Percentiles rank a stretch among this genome's conserved stretches.
These are phyloP conservation scores for Temnothorax longispinosus DNA, from an alignment of 1,140 invertebrate species.

Conservation along the genomic window DNA sequence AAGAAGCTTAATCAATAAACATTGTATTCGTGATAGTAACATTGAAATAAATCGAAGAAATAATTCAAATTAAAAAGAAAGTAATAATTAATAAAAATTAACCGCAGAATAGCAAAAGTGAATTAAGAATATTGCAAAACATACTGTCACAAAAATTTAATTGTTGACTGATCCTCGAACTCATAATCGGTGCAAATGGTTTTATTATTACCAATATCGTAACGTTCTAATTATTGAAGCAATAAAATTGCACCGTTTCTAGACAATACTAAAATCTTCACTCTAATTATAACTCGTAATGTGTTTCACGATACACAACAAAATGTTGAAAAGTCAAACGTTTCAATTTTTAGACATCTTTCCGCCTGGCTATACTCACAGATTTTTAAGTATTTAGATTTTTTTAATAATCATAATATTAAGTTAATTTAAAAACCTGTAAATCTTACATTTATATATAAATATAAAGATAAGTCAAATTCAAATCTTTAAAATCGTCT, in stretches of 20 bases:
- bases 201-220: constrained; percentile 1
- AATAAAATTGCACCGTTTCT: constrained; percentile 36
- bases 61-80: neutral
- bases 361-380: constrained; percentile 37
- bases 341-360: constrained; percentile 39
- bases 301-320: constrained; percentile 8
- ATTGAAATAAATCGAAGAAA: neutral
- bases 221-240: neutral
- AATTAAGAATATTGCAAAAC: neutral
- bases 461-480: neutral
- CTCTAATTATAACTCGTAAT: neutral
- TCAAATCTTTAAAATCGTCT: neutral
- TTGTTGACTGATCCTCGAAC: neutral
- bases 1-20: neutral
- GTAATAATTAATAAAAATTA: neutral
- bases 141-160: neutral
- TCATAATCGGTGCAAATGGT: constrained; percentile 21
- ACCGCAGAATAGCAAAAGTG: neutral
- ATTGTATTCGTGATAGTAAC: neutral
- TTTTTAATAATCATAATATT: neutral
- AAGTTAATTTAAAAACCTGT: no score
- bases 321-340: neutral
- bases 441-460: no score
- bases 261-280: neutral
- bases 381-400: constrained; percentile 26